Evolutionary conservation across 1,140 invertebrate species (phyloP), one percentile per base, ranked within the genome.

Genomic region (Theocolax elegans): DNA sequence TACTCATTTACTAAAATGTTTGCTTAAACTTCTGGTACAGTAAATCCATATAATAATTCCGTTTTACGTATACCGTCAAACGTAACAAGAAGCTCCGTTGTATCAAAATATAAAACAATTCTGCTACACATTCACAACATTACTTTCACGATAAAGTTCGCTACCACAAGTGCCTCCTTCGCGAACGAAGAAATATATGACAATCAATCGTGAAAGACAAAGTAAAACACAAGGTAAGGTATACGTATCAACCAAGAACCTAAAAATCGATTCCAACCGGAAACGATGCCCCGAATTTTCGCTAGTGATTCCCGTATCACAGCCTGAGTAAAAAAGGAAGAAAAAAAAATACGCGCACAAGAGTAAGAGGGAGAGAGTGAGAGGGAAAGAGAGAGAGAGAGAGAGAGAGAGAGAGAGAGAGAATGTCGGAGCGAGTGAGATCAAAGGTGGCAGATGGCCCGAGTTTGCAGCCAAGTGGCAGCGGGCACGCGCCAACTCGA

Each of bases 391-490:
- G 7, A 17, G 8, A 15, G 8, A 58, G 48, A 71, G 72, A 64
- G 67, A 77, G 76, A n/a, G 25, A 48, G 46, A n/a, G 12, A 40
- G 48, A 25, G 46, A 15, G n/a, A 9, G 72, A 60, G 63, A 64
- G 69, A 35, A n/a, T n/a, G n/a, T n/a, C n/a, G n/a, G 40, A 12
- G 51, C 53, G 58, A 72, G 72, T 68, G 72, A 79, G 77, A 78
- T 74, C 72, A 74, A 74, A 76, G 74, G 80, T 77, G 76, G 80
- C 79, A 82, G 81, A 83, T 84, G 84, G 81, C 78, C 76, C 81
- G 80, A 80, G 78, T 78, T 83, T 79, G 81, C 82, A 80, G 82
- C 83, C 82, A 85, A 84, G 83, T 85, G 81, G 82, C 84, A 83
- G 82, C 80, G 79, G 82, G 81, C 81, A 82, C 80, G 80, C 80